These are phyloP conservation scores for Hafferia zeledoni DNA, from an alignment of 2,797 vertebrate species.

Conservation along the genomic window DNA sequence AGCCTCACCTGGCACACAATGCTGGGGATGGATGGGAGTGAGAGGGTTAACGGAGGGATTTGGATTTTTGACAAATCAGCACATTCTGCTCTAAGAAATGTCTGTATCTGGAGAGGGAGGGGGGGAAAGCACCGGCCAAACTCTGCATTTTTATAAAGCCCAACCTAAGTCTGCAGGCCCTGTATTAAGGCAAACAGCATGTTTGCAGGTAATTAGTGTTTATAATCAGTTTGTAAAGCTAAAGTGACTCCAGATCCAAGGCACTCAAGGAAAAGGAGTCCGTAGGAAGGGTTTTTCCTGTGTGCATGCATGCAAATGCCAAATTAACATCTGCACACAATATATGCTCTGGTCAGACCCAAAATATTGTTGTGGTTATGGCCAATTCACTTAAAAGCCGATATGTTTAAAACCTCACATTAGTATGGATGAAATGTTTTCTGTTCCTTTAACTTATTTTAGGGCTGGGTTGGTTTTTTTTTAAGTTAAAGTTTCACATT, in stretches of 20 bases:
- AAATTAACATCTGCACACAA: slow-evolving; percentile 81
- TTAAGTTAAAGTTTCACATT: slow-evolving; percentile 5
- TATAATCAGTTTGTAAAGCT: slow-evolving; percentile 63
- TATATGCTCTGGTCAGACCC: slow-evolving; percentile 75
- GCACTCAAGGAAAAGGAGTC: background rate
- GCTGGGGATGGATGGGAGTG: background rate
- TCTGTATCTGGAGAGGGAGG: background rate
- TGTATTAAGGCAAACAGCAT: slow-evolving; percentile 27
- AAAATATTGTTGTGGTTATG: slow-evolving; percentile 79
- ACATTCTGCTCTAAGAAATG: background rate
- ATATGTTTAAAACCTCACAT: slow-evolving; percentile 57
- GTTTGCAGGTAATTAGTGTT: slow-evolving; percentile 62
- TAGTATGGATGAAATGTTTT: slow-evolving; percentile 64
- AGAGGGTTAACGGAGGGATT: background rate
- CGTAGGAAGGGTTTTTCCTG: background rate
- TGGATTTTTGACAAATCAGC: background rate
- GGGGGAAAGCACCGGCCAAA: background rate
- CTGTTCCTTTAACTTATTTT: slow-evolving; percentile 59
- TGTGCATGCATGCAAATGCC: slow-evolving; percentile 29
- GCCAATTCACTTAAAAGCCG: slow-evolving; percentile 77
- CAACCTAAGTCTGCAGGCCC: background rate
- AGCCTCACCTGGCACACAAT: rapidly evolving
- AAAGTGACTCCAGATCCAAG: slow-evolving; percentile 13
- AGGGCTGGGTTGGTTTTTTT: background rate
- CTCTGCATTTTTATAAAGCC: background rate